Conservation (phyloP, 2,888 invertebrate species). For the Brachyopa scutellaris region DNA sequence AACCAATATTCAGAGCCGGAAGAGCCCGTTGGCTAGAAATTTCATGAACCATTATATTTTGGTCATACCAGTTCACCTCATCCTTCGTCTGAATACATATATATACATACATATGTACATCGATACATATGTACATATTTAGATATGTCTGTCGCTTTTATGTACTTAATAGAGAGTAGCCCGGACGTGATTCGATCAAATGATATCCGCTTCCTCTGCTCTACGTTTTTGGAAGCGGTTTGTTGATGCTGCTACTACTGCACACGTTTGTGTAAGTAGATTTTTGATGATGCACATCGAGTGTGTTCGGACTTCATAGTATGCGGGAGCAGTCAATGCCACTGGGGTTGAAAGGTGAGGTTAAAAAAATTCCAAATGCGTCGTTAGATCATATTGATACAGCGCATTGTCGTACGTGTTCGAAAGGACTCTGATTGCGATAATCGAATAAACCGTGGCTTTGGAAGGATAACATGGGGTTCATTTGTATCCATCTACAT, state of each 20-base stretch:
- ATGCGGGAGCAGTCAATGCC: background rate
- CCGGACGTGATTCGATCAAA: slow-evolving; percentile 74
- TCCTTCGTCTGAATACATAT: slow-evolving; percentile 11
- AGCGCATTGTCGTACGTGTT: slow-evolving; percentile 55
- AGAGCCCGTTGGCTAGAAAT: slow-evolving; percentile 9
- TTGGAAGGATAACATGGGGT: background rate
- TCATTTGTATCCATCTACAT: background rate
- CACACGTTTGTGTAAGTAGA: slow-evolving; percentile 29
- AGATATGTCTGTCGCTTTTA: slow-evolving; percentile 23
- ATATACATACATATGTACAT: no score
- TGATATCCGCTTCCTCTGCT: slow-evolving; percentile 71
- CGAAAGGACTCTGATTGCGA: slow-evolving; percentile 38
- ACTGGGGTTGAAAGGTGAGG: slow-evolving; percentile 27
- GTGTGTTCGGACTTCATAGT: background rate
- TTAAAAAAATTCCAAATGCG: slow-evolving; percentile 36
- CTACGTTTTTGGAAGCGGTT: slow-evolving; percentile 30
- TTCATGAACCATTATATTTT: slow-evolving; percentile 41
- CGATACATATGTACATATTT: no score
- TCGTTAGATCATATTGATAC: slow-evolving; percentile 53
- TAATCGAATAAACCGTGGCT: slow-evolving; percentile 32
- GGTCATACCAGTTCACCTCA: background rate
- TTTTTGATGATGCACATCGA: slow-evolving; percentile 53
- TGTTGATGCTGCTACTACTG: slow-evolving; percentile 6
- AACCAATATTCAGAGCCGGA: slow-evolving; percentile 22
- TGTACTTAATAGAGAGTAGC: slow-evolving; percentile 33